Base-by-base conservation (phyloP, 1,140 invertebrate genomes). In the Subanguina moxae region DNA sequence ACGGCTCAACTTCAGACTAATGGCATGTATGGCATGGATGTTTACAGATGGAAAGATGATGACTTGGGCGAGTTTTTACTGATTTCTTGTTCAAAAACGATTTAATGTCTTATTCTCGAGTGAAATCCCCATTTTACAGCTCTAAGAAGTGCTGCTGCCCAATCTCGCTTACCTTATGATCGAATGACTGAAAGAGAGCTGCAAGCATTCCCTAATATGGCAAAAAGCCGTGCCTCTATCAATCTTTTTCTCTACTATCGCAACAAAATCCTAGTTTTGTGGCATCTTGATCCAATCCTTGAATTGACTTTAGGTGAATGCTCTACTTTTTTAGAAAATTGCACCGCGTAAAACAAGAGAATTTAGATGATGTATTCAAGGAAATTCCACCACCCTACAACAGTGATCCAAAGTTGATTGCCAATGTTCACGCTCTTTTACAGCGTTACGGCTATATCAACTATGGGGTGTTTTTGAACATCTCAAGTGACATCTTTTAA, bases 401-500 rank as follows among this genome's bases (percentile, higher is more conserved):
- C 83, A 93, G 90, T 82, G 92, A 97, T 85, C 87, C 88, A 27
- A 87, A 88, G 8, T 83, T 97, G 0, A 87, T 95, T 1, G 87
- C 88, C 77, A 86, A 93, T 74, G 88, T 94, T 61, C 92, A 94
- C 86, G 89, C 90, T 0, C 98, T 92, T 83, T 85, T 99, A 9
- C 91, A 97, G 80, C 87, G 95, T 67, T 92, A 97, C 85, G 93
- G 94, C 8, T 94, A 92, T 77, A 96, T 99, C 58, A 99, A 99
- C 85, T 98, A 94, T 88, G 95, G 95, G 0, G 89, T 97, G 82
- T 93, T 94, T 83, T 80, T 91, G 1, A 91, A 25, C n/a, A 32
- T 32, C 9, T 64, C 27, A 23, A 28, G 1, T 70, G 32, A 70
- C 63, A 7, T n/a, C 1, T 8, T 21, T 25, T 30, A 46, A 46